These are phyloP conservation scores for Drosophila engyochracea DNA, from an alignment of 2,888 invertebrate species.

Conservation along the genomic window DNA sequence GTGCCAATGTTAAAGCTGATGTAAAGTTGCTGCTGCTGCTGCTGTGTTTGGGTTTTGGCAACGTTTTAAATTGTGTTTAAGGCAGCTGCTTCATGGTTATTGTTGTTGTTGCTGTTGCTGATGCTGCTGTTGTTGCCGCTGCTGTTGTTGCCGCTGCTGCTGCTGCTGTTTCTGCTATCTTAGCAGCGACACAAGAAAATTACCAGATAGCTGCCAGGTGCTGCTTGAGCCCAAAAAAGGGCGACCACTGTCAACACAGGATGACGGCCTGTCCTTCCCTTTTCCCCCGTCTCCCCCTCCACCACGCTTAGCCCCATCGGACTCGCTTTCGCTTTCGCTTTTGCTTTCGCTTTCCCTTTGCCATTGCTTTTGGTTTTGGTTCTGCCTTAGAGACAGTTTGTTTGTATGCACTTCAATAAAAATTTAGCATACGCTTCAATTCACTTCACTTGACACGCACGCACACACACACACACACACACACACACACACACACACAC, in stretches of 20 bases:
- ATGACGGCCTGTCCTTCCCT: conserved; percentile 4
- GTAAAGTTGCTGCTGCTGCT: conserved; percentile 7
- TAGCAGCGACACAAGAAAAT: conserved; percentile 46
- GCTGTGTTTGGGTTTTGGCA: conserved; percentile 13
- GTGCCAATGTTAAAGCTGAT: conserved; percentile 8
- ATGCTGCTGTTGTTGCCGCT: accelerated
- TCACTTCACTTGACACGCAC: conserved; percentile 69
- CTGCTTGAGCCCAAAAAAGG: conserved; percentile 13
- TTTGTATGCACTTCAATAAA: conserved; percentile 78
- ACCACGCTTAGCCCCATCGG: not conserved
- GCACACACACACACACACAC: conserved; percentile 11
- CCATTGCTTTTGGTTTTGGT: conserved; percentile 1
- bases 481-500: conserved; percentile 2
- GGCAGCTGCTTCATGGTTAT: conserved; percentile 27
- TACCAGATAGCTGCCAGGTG: conserved; percentile 48
- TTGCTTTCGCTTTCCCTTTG: not conserved
- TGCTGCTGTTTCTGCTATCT: conserved; percentile 9
- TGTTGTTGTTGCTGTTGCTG: conserved; percentile 18
- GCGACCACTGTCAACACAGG: conserved; percentile 35
- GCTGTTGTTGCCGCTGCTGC: not conserved
- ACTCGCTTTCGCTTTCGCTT: not conserved
- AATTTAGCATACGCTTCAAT: conserved; percentile 76
- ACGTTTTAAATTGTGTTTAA: conserved; percentile 53
- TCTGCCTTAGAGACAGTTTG: conserved; percentile 57
- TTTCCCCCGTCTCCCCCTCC: not conserved